These are phyloP conservation scores for Rhipidura dahli DNA, from an alignment of 2,113 vertebrate genomes.

Conservation along the genomic window DNA sequence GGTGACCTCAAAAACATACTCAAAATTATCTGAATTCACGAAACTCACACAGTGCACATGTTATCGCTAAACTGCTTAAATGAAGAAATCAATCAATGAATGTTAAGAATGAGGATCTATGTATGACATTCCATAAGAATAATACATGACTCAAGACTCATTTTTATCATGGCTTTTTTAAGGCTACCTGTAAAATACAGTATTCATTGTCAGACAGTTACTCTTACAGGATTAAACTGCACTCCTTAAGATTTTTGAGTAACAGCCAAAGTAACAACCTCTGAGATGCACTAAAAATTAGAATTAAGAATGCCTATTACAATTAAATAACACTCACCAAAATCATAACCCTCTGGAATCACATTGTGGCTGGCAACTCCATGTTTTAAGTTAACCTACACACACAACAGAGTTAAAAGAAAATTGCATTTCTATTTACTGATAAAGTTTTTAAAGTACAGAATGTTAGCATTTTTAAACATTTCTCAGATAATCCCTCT, in stretches of 20 bases:
- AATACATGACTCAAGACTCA: not conserved
- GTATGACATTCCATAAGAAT: not conserved
- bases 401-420: not conserved
- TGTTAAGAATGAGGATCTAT: not conserved
- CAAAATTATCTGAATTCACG: not conserved
- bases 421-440: not conserved
- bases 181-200: not conserved
- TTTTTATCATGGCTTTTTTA: not conserved
- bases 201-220: not conserved
- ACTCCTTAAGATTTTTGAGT: not conserved
- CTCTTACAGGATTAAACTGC: not conserved
- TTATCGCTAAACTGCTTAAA: not conserved
- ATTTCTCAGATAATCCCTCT: not conserved
- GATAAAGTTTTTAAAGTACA: not conserved
- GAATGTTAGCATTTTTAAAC: not conserved
- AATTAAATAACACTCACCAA: conserved; percentile 80
- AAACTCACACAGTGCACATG: accelerated
- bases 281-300: not conserved
- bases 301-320: not conserved
- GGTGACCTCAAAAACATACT: not conserved
- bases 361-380: conserved; percentile 77
- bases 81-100: not conserved
- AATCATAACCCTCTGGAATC: conserved; percentile 82
- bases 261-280: not conserved
- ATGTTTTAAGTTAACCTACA: conserved; percentile 80